phyloP scores from a whole-genome alignment of 1,140 invertebrate genomes.

The Cephus cinctus region DNA sequence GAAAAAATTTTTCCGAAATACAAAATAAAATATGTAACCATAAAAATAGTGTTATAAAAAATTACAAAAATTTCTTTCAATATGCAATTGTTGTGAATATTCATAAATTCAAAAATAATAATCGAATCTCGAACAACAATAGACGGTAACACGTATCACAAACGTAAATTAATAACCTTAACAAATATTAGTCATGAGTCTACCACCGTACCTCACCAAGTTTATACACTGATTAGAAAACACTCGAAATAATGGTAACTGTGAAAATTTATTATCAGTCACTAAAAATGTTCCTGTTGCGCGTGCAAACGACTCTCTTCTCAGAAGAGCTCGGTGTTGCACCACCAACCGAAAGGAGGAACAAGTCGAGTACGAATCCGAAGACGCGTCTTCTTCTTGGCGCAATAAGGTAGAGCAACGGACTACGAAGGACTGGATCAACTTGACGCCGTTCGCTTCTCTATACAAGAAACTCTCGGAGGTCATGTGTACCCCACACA shows the following conservation, averaged over 20 bases:
- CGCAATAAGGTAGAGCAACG: neutral
- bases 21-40: no score
- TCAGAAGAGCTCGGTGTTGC: slow-evolving; percentile 11
- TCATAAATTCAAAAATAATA: no score
- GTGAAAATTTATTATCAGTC: slow-evolving; percentile 4
- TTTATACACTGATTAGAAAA: neutral
- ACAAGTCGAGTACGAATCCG: neutral
- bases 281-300: neutral
- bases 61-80: no score
- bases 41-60: no score
- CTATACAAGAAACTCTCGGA: slow-evolving; percentile 24
- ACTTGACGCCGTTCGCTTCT: slow-evolving; percentile 19
- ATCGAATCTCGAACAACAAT: no score
- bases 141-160: no score
- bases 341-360: neutral
- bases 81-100: no score
- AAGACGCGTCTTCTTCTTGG: neutral
- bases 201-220: no score
- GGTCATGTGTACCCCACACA: slow-evolving; percentile 19
- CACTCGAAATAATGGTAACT: neutral
- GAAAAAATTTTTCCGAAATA: no score
- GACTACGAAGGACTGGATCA: slow-evolving; percentile 25
- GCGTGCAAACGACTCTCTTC: slow-evolving; percentile 14
- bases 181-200: no score
- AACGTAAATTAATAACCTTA: no score